phyloP scores from a whole-genome alignment of 2,888 invertebrate genomes.

The Seira sanloemensis region DNA sequence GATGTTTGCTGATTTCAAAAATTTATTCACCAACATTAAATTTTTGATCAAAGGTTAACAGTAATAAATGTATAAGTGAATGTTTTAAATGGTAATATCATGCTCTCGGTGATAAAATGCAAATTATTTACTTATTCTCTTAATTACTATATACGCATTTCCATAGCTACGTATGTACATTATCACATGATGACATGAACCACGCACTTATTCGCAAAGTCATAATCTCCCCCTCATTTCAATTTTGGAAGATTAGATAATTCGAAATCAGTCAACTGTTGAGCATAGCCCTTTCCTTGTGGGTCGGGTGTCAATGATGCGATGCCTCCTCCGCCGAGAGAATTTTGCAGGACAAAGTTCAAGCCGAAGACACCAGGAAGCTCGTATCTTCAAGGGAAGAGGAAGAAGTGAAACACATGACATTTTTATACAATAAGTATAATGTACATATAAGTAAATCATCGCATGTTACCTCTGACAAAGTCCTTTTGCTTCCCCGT shows the following conservation, averaged over 20 bases:
- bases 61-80: no score
- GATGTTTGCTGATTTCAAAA: not conserved
- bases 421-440: no score
- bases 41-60: no score
- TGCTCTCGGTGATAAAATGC: no score
- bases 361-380: constrained; percentile 77
- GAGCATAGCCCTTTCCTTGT: constrained; percentile 74
- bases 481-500: constrained; percentile 32
- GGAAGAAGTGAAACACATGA: no score
- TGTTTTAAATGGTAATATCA: no score
- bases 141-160: no score
- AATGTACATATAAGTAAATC: constrained; percentile 13
- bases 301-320: constrained; percentile 77
- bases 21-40: not conserved
- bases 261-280: constrained; percentile 53
- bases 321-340: constrained; percentile 78
- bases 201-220: not conserved
- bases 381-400: constrained; percentile 76
- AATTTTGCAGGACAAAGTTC: constrained; percentile 77
- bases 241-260: constrained; percentile 52
- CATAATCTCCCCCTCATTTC: no score
- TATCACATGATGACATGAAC: not conserved
- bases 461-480: constrained; percentile 29
- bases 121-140: no score
- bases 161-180: no score